These are phyloP conservation scores for Natator depressus DNA, from an alignment of 2,113 vertebrate genomes.

Conservation along the genomic window DNA sequence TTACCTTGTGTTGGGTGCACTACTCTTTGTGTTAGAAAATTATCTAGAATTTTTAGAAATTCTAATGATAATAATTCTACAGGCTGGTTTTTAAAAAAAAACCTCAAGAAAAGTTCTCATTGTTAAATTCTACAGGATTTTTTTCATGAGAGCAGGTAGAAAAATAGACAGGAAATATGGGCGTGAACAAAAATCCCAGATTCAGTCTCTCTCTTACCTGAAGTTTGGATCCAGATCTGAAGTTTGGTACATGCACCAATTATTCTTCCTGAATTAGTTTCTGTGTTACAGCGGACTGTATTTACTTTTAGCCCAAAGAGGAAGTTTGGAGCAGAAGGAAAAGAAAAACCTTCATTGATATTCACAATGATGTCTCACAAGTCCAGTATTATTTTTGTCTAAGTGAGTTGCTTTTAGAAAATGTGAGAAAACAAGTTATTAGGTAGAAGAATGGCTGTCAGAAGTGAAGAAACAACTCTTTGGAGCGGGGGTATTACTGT, in stretches of 20 bases:
- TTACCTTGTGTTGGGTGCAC: neutral
- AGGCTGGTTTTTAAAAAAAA: neutral
- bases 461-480: neutral
- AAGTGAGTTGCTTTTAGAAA: constrained; percentile 50
- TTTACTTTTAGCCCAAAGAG: constrained; percentile 60
- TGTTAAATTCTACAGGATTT: neutral
- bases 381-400: constrained; percentile 53
- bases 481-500: neutral
- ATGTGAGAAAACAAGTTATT: constrained; percentile 50
- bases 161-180: neutral
- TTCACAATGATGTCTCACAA: constrained; percentile 59
- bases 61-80: neutral
- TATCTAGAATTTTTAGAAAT: neutral
- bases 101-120: neutral
- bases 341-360: constrained; percentile 65
- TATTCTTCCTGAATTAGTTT: constrained; percentile 54
- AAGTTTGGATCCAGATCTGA: constrained; percentile 56
- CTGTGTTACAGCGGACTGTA: constrained; percentile 61
- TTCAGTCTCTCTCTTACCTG: constrained; percentile 19
- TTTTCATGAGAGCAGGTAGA: neutral
- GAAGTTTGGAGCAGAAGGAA: constrained; percentile 43
- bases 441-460: constrained; percentile 12
- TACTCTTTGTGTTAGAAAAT: neutral
- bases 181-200: neutral
- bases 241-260: constrained; percentile 27